Evolutionary conservation across 2,888 invertebrate species (phyloP).

Genomic region (Acanthoscelides obtectus): DNA sequence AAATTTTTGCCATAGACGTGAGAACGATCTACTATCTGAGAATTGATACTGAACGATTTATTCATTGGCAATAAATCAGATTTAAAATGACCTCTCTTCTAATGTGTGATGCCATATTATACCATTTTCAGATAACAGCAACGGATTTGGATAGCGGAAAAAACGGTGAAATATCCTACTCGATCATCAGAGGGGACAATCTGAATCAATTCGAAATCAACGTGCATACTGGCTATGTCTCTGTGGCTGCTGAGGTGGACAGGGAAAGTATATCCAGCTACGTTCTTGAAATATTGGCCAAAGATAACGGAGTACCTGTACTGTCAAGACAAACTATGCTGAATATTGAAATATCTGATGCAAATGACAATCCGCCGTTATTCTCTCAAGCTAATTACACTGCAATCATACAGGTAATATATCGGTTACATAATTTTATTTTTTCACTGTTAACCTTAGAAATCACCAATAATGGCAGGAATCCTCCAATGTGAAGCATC

Average conservation of each 20-base stretch:
- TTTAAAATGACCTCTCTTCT: no score
- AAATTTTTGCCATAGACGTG: no score
- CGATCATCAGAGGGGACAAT: conserved; percentile 71
- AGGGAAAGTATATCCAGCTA: conserved; percentile 77
- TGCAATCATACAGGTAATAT: conserved; percentile 60
- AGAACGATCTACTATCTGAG: no score
- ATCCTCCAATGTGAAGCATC: no score
- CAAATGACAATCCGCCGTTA: conserved; percentile 88
- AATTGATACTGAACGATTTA: no score
- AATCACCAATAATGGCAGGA: no score
- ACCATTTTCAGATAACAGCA: conserved; percentile 58
- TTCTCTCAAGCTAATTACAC: conserved; percentile 77
- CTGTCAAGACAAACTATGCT: conserved; percentile 69
- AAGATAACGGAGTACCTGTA: conserved; percentile 75
- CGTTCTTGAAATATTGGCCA: conserved; percentile 73
- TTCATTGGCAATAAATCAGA: no score
- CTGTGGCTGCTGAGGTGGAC: conserved; percentile 71
- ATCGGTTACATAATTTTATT: not conserved
- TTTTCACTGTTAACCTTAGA: no score
- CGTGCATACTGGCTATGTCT: conserved; percentile 69
- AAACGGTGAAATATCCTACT: conserved; percentile 77
- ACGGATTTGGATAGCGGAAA: conserved; percentile 78
- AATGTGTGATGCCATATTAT: not conserved
- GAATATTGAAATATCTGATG: conserved; percentile 78
- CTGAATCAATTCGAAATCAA: conserved; percentile 76